phyloP scores from a whole-genome alignment of 2,888 invertebrate genomes.

The Hermaeophaga mercurialis region DNA sequence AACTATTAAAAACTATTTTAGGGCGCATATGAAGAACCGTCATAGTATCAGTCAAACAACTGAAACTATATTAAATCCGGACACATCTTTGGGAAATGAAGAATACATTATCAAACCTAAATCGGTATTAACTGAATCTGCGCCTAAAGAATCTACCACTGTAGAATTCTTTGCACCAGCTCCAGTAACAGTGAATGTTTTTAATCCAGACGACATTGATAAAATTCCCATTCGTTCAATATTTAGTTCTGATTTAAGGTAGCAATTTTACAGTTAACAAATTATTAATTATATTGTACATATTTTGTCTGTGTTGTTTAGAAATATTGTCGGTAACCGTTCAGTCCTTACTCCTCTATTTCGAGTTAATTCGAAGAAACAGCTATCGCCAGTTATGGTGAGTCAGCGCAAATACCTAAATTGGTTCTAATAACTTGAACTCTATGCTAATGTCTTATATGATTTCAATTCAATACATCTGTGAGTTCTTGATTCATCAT shows the following conservation, averaged over 20 bases:
- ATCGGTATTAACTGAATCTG: slow-evolving; percentile 18
- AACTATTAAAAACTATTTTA: not conserved
- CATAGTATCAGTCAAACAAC: slow-evolving; percentile 59
- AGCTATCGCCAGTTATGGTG: too few species aligned
- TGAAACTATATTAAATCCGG: slow-evolving; percentile 58
- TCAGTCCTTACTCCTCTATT: too few species aligned
- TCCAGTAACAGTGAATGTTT: slow-evolving; percentile 39
- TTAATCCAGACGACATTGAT: slow-evolving; percentile 67
- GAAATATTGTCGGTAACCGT: too few species aligned
- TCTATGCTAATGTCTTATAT: too few species aligned
- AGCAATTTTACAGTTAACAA: too few species aligned
- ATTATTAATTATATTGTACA: too few species aligned
- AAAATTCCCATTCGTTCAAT: slow-evolving; percentile 69
- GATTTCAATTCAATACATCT: not conserved
- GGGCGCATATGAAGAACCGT: slow-evolving; percentile 60
- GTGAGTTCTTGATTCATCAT: not conserved
- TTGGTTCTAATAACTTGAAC: too few species aligned
- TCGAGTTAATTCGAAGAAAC: too few species aligned
- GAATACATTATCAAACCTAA: slow-evolving; percentile 60
- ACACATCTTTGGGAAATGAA: slow-evolving; percentile 56
- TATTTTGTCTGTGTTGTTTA: too few species aligned
- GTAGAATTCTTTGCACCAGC: slow-evolving; percentile 17
- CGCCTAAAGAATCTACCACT: slow-evolving; percentile 23
- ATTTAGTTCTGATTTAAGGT: slow-evolving; percentile 59
- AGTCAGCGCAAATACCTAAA: too few species aligned